These are phyloP conservation scores for Tetrao urogallus DNA, from an alignment of 2,113 vertebrate species.

Conservation along the genomic window DNA sequence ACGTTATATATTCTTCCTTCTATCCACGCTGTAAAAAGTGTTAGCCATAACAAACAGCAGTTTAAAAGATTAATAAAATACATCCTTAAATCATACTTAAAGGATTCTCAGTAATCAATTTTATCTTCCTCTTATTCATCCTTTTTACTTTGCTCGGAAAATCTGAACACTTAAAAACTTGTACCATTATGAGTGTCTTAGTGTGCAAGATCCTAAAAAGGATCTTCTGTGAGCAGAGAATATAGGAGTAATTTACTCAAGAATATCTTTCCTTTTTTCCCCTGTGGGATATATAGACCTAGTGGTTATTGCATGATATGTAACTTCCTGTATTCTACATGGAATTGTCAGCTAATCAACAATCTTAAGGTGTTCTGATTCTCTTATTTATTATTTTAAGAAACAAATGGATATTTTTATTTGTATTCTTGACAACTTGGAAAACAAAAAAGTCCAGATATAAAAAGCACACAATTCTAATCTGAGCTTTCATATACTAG, in stretches of 20 bases:
- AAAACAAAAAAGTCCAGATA: not conserved
- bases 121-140: not conserved
- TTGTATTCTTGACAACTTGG: not conserved
- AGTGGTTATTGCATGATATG: not conserved
- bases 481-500: not conserved
- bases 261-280: not conserved
- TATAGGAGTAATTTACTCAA: not conserved
- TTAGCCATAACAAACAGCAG: not conserved
- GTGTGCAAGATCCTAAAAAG: not conserved
- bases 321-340: not conserved
- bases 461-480: not conserved
- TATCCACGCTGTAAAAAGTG: not conserved
- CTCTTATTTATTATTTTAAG: not conserved
- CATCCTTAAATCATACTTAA: not conserved
- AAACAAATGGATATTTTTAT: not conserved
- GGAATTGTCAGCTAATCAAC: not conserved
- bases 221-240: not conserved
- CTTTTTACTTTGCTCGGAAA: not conserved
- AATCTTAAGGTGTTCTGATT: not conserved
- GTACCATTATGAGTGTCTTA: not conserved
- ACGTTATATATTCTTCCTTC: not conserved
- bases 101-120: rapidly evolving
- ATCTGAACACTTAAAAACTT: not conserved
- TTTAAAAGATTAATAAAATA: not conserved
- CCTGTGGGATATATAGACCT: not conserved